Conservation (phyloP, 2,113 vertebrate genomes). For the Poecile atricapillus region DNA sequence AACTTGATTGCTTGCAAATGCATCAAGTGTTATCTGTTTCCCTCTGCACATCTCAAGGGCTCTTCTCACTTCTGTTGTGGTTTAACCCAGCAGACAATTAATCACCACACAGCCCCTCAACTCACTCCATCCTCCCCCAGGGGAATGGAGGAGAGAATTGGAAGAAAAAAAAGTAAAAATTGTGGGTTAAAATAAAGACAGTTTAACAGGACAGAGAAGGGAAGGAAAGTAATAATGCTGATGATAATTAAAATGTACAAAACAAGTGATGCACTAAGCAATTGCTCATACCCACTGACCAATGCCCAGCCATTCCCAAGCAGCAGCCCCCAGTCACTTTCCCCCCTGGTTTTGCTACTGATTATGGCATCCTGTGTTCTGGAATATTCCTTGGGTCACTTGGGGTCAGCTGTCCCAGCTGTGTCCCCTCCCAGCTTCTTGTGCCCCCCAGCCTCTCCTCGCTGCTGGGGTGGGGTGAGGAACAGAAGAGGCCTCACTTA, state of each 20-base stretch:
- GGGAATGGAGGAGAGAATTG: background rate
- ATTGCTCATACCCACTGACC: background rate
- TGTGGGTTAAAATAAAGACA: background rate
- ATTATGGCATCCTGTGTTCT: background rate
- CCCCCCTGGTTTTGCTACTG: background rate
- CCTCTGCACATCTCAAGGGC: background rate
- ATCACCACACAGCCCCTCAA: background rate
- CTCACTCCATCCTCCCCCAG: background rate
- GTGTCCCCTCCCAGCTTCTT: background rate
- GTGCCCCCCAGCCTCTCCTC: background rate
- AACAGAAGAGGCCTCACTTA: background rate
- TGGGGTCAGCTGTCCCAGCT: background rate
- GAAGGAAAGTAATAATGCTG: background rate
- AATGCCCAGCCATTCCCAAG: background rate
- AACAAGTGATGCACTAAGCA: background rate
- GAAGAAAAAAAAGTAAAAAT: background rate
- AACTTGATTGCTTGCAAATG: background rate
- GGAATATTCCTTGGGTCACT: background rate
- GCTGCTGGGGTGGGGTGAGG: background rate
- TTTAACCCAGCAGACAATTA: background rate
- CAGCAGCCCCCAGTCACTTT: background rate
- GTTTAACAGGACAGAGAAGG: background rate
- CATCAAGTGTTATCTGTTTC: background rate
- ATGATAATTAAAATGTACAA: background rate
- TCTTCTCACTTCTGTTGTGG: background rate